Conservation (phyloP, 2,888 invertebrate genomes). For the Mesorhabditis spiculigera region DNA sequence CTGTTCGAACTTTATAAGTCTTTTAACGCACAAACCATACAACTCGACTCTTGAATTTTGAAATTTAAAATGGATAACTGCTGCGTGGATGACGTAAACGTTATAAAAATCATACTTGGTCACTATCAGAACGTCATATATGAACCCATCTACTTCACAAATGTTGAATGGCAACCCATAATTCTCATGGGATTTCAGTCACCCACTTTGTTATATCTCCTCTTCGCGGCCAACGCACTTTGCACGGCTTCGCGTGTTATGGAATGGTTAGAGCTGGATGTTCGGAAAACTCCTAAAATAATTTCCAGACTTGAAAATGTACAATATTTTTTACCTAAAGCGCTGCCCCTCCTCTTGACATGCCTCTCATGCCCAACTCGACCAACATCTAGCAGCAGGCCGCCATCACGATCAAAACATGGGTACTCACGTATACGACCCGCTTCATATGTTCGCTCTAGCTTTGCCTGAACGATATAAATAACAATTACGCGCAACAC, state of each 20-base stretch:
- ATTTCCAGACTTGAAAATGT: neutral
- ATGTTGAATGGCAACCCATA: no score
- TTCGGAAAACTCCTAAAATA: conserved; percentile 28
- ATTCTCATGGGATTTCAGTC: neutral
- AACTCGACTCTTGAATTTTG: no score
- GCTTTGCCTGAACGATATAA: conserved; percentile 29
- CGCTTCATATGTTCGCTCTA: conserved; percentile 49
- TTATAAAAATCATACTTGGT: no score
- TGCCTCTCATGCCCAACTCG: conserved; percentile 9
- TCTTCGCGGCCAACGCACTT: conserved; percentile 23
- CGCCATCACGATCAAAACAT: conserved; percentile 2
- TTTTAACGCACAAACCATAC: no score
- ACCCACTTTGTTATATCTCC: conserved; percentile 24
- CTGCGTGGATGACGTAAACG: no score
- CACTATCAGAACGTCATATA: no score
- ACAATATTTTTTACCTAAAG: conserved; percentile 16
- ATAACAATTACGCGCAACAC: no score
- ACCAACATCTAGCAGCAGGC: neutral
- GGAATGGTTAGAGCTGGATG: conserved; percentile 29
- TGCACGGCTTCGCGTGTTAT: conserved; percentile 31
- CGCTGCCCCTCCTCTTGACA: conserved; percentile 21
- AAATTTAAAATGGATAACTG: no score
- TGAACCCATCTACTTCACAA: no score
- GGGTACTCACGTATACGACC: conserved; percentile 20
- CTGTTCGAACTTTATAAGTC: no score